Conservation (phyloP, 2,888 invertebrate genomes). For the Tridacna crocea region DNA sequence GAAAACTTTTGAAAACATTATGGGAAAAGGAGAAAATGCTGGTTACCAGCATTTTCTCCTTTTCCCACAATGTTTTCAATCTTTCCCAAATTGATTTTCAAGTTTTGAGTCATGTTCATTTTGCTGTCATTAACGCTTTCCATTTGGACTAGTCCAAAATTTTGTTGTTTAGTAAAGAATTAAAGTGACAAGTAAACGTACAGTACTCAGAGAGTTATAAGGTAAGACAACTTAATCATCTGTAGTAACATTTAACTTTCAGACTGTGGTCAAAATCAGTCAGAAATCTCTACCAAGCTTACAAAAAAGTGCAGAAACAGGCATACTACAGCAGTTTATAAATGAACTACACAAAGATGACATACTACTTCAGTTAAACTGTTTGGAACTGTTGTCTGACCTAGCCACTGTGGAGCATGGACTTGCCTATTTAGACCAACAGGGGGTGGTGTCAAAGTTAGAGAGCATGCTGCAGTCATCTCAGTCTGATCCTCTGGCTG, state of each 20-base stretch:
- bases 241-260: conserved; percentile 10
- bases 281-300: conserved; percentile 86
- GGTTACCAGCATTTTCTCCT: background rate
- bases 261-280: conserved; percentile 77
- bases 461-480: conserved; percentile 87
- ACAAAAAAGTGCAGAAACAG: conserved; percentile 87
- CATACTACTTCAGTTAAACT: conserved; percentile 91
- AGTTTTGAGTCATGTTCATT: too few relatives aligned
- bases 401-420: conserved; percentile 90
- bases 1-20: too few relatives aligned
- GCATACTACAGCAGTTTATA: conserved; percentile 89
- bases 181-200: too few relatives aligned
- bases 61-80: background rate
- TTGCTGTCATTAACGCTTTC: too few relatives aligned
- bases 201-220: too few relatives aligned
- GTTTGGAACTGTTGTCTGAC: conserved; percentile 91
- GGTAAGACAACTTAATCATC: too few relatives aligned
- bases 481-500: conserved; percentile 87
- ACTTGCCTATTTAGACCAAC: conserved; percentile 89
- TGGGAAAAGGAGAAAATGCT: background rate
- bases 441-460: conserved; percentile 88
- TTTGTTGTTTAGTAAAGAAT: too few relatives aligned
- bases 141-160: too few relatives aligned
- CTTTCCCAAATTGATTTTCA: too few relatives aligned
- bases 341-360: conserved; percentile 89